phyloP scores from a whole-genome alignment of 2,797 vertebrate genomes.

The Eremophila alpestris region DNA sequence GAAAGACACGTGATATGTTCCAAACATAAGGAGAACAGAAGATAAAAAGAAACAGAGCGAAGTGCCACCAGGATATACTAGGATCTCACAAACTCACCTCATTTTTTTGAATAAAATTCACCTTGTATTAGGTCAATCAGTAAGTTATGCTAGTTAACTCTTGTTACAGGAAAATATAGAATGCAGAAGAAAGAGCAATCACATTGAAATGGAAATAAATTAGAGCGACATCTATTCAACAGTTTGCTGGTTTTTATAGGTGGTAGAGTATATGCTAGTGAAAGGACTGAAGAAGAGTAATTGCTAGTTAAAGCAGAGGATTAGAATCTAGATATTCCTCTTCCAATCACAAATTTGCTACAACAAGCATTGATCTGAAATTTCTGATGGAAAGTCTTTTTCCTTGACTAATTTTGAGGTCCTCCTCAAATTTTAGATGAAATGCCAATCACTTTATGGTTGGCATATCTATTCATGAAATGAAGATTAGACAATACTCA shows the following conservation, averaged over 20 bases:
- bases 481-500: slow-evolving; percentile 22
- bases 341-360: background rate
- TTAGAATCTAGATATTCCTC: background rate
- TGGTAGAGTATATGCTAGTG: background rate
- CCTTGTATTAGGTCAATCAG: background rate
- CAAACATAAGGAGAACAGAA: background rate
- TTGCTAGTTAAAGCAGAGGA: background rate
- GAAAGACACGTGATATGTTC: background rate
- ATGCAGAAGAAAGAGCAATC: background rate
- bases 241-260: background rate
- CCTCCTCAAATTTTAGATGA: background rate
- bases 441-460: background rate
- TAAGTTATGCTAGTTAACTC: background rate
- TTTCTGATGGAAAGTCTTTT: background rate
- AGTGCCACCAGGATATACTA: background rate
- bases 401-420: background rate
- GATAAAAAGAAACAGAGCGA: background rate
- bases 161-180: background rate
- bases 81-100: background rate
- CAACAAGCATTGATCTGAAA: background rate
- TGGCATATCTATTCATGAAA: background rate
- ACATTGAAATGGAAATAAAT: background rate
- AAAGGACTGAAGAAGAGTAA: background rate
- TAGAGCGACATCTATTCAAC: background rate
- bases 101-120: background rate